Evolutionary conservation across 2,888 invertebrate species (phyloP).

Genomic region (Timema podura): DNA sequence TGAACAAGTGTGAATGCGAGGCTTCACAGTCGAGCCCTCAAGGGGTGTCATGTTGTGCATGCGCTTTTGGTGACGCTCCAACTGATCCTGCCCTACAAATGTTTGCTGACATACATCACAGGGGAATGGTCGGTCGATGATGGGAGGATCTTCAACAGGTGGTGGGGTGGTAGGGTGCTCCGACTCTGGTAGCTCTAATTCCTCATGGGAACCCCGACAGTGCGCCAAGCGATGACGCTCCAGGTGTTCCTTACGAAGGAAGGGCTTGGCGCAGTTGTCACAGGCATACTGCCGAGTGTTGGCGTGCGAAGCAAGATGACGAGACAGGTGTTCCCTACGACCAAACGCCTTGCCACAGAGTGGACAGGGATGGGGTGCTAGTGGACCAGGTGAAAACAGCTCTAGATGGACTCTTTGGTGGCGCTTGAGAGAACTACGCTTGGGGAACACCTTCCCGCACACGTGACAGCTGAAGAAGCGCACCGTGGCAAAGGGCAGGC

Average conservation of each 20-base stretch:
- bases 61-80: slow-evolving; percentile 35
- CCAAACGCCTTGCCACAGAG: slow-evolving; percentile 38
- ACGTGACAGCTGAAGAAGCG: slow-evolving; percentile 20
- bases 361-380: slow-evolving; percentile 29
- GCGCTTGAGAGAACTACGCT: slow-evolving; percentile 37
- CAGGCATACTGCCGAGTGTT: slow-evolving; percentile 35
- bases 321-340: slow-evolving; percentile 37
- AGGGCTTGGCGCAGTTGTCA: slow-evolving; percentile 36
- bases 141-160: slow-evolving; percentile 5
- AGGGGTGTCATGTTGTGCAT: slow-evolving; percentile 23
- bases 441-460: slow-evolving; percentile 36
- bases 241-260: slow-evolving; percentile 35
- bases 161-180: not conserved
- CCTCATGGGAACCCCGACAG: slow-evolving; percentile 26
- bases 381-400: slow-evolving; percentile 29
- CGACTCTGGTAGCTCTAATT: slow-evolving; percentile 7
- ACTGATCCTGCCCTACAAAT: slow-evolving; percentile 35
- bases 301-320: slow-evolving; percentile 37
- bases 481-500: not conserved
- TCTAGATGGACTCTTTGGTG: slow-evolving; percentile 38
- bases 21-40: slow-evolving; percentile 22
- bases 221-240: slow-evolving; percentile 37
- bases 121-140: slow-evolving; percentile 21
- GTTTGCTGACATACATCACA: slow-evolving; percentile 29
- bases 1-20: slow-evolving; percentile 23